phyloP scores from a whole-genome alignment of 2,113 vertebrate genomes.

The Oryzias celebensis region DNA sequence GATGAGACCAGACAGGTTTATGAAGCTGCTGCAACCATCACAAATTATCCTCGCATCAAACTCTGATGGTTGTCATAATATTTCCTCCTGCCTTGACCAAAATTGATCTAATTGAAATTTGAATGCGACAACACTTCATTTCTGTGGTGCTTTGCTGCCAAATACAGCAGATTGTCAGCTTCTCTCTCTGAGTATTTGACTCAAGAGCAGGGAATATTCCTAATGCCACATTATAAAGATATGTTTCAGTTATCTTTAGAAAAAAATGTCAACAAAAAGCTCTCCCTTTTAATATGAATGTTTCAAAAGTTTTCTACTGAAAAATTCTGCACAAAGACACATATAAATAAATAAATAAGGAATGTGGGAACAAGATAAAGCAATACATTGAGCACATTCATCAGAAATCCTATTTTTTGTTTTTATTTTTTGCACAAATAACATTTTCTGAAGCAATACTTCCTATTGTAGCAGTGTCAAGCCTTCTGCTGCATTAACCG shows the following conservation, averaged over 20 bases:
- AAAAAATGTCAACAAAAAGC: too few species aligned
- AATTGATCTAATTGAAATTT: constrained; percentile 8
- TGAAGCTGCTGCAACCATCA: constrained; percentile 37
- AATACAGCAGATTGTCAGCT: constrained; percentile 5
- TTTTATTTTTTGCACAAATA: too few species aligned
- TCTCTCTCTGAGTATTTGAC: constrained; percentile 25
- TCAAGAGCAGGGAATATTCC: neutral
- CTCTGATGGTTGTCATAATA: constrained; percentile 27
- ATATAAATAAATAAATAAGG: too few species aligned
- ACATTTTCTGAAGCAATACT: constrained; percentile 12
- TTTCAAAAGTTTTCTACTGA: too few species aligned
- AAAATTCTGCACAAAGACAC: too few species aligned
- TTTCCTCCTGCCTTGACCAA: constrained; percentile 8
- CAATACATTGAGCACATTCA: too few species aligned
- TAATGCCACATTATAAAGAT: neutral
- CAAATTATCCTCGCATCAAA: constrained; percentile 30
- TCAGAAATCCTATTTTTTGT: too few species aligned
- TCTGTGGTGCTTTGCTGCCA: neutral
- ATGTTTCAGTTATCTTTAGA: too few species aligned
- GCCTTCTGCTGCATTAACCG: constrained; percentile 36
- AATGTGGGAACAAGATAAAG: too few species aligned
- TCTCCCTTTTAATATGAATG: too few species aligned
- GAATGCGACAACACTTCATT: neutral
- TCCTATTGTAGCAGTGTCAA: constrained; percentile 1
- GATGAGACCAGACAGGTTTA: constrained; percentile 42